phyloP scores from a whole-genome alignment of 1,140 invertebrate genomes.

The Saxidomus purpurata region DNA sequence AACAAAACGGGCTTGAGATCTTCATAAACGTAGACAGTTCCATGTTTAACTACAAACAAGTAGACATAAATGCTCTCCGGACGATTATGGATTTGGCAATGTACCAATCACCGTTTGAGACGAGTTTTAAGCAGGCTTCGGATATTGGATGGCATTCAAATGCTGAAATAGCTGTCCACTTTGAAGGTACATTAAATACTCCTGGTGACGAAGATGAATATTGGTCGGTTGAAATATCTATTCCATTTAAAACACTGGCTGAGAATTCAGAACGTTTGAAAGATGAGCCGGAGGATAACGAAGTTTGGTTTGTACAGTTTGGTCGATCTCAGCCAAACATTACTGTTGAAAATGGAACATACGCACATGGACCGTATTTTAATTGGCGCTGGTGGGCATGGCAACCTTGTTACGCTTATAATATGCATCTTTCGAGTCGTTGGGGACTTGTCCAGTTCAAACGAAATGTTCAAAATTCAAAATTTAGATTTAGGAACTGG shows the following conservation, averaged over 20 bases:
- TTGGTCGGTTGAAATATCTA: slow-evolving; percentile 15
- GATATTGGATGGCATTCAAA: neutral
- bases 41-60: slow-evolving; percentile 20
- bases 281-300: neutral
- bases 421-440: slow-evolving; percentile 2
- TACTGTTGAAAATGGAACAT: neutral
- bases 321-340: neutral
- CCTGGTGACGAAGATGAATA: slow-evolving; percentile 11
- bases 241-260: slow-evolving; percentile 8
- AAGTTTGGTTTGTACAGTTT: slow-evolving; percentile 2
- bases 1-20: neutral
- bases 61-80: neutral
- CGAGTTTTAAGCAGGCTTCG: too few species aligned
- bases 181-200: slow-evolving; percentile 7
- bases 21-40: neutral
- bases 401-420: slow-evolving; percentile 33
- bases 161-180: neutral
- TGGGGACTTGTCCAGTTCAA: slow-evolving; percentile 43
- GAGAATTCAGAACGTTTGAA: neutral
- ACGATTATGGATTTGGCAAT: slow-evolving; percentile 4
- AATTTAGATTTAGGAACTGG: slow-evolving; percentile 5
- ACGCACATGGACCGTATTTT: neutral
- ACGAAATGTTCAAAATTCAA: neutral
- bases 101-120: slow-evolving; percentile 13
- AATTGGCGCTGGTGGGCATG: slow-evolving; percentile 19